Conservation (phyloP, 92 coral and sea anemone genomes). For the Scolanthus callimorphus region DNA sequence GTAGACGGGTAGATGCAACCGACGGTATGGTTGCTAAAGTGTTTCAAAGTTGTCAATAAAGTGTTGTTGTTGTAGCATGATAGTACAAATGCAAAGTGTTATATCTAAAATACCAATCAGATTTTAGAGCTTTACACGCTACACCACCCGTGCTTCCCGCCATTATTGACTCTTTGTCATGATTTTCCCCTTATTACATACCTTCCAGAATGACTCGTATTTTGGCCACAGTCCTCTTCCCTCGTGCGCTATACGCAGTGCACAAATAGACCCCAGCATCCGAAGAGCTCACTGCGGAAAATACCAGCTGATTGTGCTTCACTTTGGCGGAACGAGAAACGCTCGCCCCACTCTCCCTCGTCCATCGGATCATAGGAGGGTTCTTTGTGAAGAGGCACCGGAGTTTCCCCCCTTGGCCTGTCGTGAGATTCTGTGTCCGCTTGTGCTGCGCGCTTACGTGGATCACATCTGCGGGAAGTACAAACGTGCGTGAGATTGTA, state of each 20-base stretch:
- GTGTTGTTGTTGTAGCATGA: too few relatives aligned
- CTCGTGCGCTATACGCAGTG: conserved; percentile 4
- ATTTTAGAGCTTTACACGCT: too few relatives aligned
- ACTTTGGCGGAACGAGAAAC: background rate
- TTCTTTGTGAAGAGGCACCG: conserved; percentile 20
- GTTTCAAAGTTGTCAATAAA: too few relatives aligned
- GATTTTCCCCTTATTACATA: background rate
- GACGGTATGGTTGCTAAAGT: too few relatives aligned
- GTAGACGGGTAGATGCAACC: too few relatives aligned
- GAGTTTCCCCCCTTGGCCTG: conserved; percentile 14
- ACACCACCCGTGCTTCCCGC: too few relatives aligned
- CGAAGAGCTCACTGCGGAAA: conserved; percentile 2
- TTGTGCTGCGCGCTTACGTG: conserved; percentile 19
- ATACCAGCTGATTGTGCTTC: conserved; percentile 13
- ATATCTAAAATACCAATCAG: too few relatives aligned
- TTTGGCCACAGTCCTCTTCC: conserved; percentile 10
- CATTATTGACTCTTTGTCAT: too few relatives aligned
- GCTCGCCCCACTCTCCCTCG: conserved; percentile 6
- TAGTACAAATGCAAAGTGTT: too few relatives aligned
- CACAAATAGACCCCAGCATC: conserved; percentile 37
- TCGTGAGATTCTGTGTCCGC: conserved; percentile 21
- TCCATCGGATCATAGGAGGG: conserved; percentile 17
- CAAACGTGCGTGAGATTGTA: background rate
- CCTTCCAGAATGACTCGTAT: conserved; percentile 19
- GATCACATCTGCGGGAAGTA: conserved; percentile 3